Evolutionary conservation across 1,140 invertebrate species (phyloP).

Genomic region (Capitella teleta): DNA sequence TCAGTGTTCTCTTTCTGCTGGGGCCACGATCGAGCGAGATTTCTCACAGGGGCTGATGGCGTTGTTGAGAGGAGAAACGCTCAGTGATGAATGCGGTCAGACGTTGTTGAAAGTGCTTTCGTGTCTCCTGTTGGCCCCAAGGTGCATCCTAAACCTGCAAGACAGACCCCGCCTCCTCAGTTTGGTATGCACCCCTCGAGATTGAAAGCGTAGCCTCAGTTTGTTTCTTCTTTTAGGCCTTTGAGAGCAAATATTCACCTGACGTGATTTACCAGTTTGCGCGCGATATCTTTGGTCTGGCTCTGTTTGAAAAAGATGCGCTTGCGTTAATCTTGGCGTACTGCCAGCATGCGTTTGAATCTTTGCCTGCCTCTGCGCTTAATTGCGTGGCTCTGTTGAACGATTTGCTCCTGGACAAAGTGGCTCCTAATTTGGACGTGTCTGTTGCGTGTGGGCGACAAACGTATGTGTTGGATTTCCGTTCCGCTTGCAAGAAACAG

Average conservation of each 20-base stretch:
- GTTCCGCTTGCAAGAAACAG: no score
- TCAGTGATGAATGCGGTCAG: not conserved
- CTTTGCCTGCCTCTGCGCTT: no score
- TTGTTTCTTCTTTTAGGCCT: not conserved
- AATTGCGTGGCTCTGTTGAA: no score
- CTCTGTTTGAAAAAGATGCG: slow-evolving; percentile 35
- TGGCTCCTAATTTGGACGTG: no score
- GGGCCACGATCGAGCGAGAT: no score
- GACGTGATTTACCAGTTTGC: slow-evolving; percentile 19
- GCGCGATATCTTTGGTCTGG: slow-evolving; percentile 16
- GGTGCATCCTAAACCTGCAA: not conserved
- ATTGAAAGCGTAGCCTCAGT: not conserved
- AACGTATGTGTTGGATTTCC: no score
- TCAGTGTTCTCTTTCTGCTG: no score
- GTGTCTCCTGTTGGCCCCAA: not conserved
- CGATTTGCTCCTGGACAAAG: no score
- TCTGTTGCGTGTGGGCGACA: no score
- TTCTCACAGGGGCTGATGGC: not conserved
- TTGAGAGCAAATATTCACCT: not conserved
- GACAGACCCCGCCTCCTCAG: not conserved
- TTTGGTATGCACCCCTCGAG: not conserved
- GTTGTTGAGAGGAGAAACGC: not conserved
- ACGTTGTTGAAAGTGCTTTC: not conserved
- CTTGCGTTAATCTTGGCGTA: no score
- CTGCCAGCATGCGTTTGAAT: no score